Evolutionary conservation across 2,113 vertebrate species (phyloP), one percentile per base, ranked within the genome.

Genomic region (Perognathus longimembris): DNA sequence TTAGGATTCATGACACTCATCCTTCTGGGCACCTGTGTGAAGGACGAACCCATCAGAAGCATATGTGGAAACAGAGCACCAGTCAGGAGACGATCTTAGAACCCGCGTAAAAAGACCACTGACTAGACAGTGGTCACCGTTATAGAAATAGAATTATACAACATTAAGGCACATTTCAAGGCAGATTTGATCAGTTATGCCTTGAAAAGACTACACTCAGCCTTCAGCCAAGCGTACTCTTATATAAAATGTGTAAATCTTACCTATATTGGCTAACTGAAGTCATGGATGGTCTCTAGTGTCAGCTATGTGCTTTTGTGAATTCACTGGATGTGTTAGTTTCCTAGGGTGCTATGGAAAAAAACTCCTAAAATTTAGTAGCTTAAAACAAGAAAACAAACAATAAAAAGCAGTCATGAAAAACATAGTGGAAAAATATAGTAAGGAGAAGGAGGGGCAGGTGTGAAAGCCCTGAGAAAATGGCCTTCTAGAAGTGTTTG

Each of bases 361-460:
- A 64, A 22, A 18, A 18, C 20, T 28, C 36, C 14, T 84, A 22
- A 67, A 67, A 91, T 5, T 36, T 40, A 18, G 21, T 88, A 6
- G 8, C 40, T 79, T 69, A 74, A 59, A 82, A n/a, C 17, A 92
- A 59, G 24, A 90, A 42, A 90, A 63, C 50, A 54, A 64, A 83
- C 2, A 24, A 45, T 32, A 18, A 42, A 63, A 59, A 30, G 12
- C 2, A 28, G 38, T n/a, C 75, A 38, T 26, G 15, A 61, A 64
- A 74, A 42, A 50, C 30, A 36, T 7, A 50, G 6, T 26, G 15
- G 42, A 54, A 15, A 40, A 78, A 38, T 64, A 79, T 40, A 8
- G 3, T 32, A 80, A 26, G 20, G 20, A 85, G 32, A 85, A 73
- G 32, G 3, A 40, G 83, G 34, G 91, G 22, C 24, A 76, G 63